Evolutionary conservation across 1,140 invertebrate species (phyloP), one percentile per base, ranked within the genome.

Genomic region (Meloidogyne floridensis): DNA sequence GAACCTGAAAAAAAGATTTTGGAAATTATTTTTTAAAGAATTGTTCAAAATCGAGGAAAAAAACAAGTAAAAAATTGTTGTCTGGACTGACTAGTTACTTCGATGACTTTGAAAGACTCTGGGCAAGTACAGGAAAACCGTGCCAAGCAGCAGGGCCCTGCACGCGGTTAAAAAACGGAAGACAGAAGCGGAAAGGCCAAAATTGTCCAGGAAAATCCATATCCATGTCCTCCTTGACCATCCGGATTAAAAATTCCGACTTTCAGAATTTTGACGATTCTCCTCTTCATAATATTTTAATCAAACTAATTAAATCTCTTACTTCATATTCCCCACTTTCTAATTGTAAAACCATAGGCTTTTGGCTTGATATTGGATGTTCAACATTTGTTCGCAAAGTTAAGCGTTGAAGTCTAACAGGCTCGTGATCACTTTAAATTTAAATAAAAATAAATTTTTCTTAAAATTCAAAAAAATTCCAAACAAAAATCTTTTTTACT

Each of bases 371-470:
- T 87, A 80, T 75, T 15, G 81, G 80, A 20, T 82, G 80, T 53
- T 75, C 42, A 11, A 47, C 77, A 53, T 76, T 76, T 10, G 87
- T 88, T 42, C 84, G 80, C 53, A 86, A 71, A 43, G 53, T 75
- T 32, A 87, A 47, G 9, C 81, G 82, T 75, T 89, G 89, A 18
- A 90, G 78, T 56, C 76, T 80, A 43, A 80, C 73, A 42, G 88
- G 89, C 72, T 90, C 89, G 78, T 90, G 88, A 78, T 89, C 88
- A 72, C 77, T 79, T 47, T 7, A 53, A 79, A 20, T 32, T 32
- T 32, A 32, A 32, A 32, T 32, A 32, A 32, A 32, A 32, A 32
- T 10, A 43, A 32, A 3, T 13, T 20, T 32, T 11, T 75, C 51
- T 20, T 15, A 15, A 54, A 18, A 7, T 74, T 47, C 15, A 15